Base-by-base conservation (phyloP, 2,113 vertebrate species). In the Polypterus bichir region DNA sequence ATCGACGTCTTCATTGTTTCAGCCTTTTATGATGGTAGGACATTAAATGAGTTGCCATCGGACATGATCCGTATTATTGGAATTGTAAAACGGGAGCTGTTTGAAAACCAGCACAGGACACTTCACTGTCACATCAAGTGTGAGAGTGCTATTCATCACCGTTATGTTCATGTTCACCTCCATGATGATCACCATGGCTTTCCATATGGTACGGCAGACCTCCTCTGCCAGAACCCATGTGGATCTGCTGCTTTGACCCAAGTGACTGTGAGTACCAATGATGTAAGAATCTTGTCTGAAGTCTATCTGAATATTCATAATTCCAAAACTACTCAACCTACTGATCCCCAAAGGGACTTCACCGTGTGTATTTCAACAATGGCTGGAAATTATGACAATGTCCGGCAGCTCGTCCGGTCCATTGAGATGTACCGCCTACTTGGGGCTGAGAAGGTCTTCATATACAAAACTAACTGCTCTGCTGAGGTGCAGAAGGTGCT, bases 381-480 rank as follows among this genome's bases (percentile, higher is more conserved):
- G 7, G 60, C 64, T 9, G 54, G 48, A 0, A 11, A 62, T 7
- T 68, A 62, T 57, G 51, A 49, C 54, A 68, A 63, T 10, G 44
- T 59, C 9, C 9, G 62, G 4, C 62, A 70, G 65, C 67, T 68
- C 48, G 54, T 62, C 11, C 55, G 2, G 27, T 27, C 27, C 27
- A 27, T 27, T 27, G 27, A 27, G 27, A 27, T 27, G 27, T 27
- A 27, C 27, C 27, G 27, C 27, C 27, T 27, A 27, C 27, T 27
- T 1, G 27, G 27, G 27, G 27, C 27, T 27, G 5, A 67, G 7
- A 63, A 66, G 6, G 68, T 69, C 3, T 10, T 67, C 3, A 47
- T 70, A 9, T 67, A 70, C 52, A 62, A 68, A 47, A 62, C 55
- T 4, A 63, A 65, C 5, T 67, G 58, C 11, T 62, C 59, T 44